Base-by-base conservation (phyloP, 2,797 vertebrate genomes). In the Clarias fuscus region DNA sequence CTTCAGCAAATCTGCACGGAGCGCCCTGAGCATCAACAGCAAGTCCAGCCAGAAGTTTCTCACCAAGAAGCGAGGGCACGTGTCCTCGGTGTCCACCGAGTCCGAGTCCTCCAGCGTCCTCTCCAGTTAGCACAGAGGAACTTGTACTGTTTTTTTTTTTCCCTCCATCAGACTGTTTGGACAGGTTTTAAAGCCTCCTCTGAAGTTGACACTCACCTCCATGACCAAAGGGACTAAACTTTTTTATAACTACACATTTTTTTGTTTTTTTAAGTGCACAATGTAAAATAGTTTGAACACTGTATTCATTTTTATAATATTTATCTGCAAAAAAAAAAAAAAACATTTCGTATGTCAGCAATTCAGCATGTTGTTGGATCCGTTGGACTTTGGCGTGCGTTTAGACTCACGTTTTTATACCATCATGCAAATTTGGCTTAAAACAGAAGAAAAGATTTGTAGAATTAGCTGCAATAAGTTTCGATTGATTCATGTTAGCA, bases 41-140 rank as follows among this genome's bases (percentile, higher is more conserved):
- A 96, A 95, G 65, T 99, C 98, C 2, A 98, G 98, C 90, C 96
- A 98, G 89, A 99, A 98, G 93, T 97, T 96, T 15, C 96, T 99
- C 91, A 96, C 96, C 85, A 97, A 97, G 93, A 99, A 98, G 90
- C 95, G 98, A 64, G 97, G 96, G 2, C 95, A 94, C 84, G 97
- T 98, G 90, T 98, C 98, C 75, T 99, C 98, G 0, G 96, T 99
- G 86, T 99, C 98, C 0, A 99, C 98, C 0, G 98, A 99, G 89
- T 99, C 98, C 0, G 98, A 99, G 88, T 99, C 98, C 30, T 99
- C 98, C 0, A 99, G 98, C 92, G 98, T 97, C 91, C 95, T 99
- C 84, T 98, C 97, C 71, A 98, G 98, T 96, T 99, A 99, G 97
- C 95, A 18, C n/a, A 18, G 30, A 18, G 65, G 86, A 81, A 88